phyloP scores from a whole-genome alignment of 2,113 vertebrate genomes.

The Tautogolabrus adspersus region DNA sequence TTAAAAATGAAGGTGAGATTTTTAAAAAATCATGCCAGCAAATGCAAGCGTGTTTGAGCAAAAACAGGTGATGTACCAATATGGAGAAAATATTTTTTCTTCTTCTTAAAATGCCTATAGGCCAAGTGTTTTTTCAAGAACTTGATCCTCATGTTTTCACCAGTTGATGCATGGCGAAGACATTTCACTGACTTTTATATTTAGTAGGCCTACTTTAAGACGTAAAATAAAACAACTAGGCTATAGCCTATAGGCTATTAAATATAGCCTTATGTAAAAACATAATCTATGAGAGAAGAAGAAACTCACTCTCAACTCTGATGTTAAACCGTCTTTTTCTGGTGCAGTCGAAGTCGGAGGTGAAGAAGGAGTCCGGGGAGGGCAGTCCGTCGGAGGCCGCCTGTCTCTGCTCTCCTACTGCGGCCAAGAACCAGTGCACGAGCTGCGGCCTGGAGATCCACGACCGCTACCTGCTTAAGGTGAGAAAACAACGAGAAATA shows the following conservation, averaged over 20 bases:
- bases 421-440: slow-evolving; percentile 74
- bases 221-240: no score
- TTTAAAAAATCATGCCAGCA: not conserved
- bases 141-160: slow-evolving; percentile 13
- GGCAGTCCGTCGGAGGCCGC: slow-evolving; percentile 69
- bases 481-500: slow-evolving; percentile 7
- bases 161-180: not conserved
- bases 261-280: not conserved
- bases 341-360: slow-evolving; percentile 73
- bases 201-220: not conserved
- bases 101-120: not conserved
- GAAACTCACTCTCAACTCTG: not conserved
- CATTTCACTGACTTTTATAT: not conserved
- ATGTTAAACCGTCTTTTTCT: not conserved
- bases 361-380: slow-evolving; percentile 76
- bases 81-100: not conserved
- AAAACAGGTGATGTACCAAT: not conserved
- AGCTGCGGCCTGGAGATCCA: slow-evolving; percentile 80
- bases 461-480: slow-evolving; percentile 81
- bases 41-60: not conserved
- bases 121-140: not conserved
- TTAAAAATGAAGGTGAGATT: not conserved
- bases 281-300: not conserved
- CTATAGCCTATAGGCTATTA: no score
- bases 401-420: slow-evolving; percentile 72